Evolutionary conservation across 2,888 invertebrate genomes (phyloP).

Genomic region (Allophyes oxyacanthae): DNA sequence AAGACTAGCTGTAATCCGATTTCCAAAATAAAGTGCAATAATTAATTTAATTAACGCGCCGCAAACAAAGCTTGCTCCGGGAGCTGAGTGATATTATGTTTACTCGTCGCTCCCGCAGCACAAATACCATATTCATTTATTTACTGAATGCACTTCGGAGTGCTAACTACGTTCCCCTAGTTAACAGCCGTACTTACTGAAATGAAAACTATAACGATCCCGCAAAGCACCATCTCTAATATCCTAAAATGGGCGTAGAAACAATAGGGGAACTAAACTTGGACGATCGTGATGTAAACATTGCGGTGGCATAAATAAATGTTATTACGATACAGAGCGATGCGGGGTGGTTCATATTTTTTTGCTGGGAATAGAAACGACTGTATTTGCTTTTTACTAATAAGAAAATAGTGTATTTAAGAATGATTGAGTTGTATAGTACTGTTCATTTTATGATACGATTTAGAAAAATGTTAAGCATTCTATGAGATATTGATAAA

Average conservation of each 20-base stretch:
- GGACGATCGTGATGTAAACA: slow-evolving; percentile 42
- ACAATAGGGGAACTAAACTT: slow-evolving; percentile 40
- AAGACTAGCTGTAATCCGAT: slow-evolving; percentile 16
- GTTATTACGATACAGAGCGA: slow-evolving; percentile 36
- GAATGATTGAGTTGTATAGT: slow-evolving; percentile 1
- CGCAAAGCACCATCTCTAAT: slow-evolving; percentile 64
- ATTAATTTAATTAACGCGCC: slow-evolving; percentile 62
- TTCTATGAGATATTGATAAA: no score
- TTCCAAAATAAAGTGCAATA: slow-evolving; percentile 48
- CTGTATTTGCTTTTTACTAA: slow-evolving; percentile 29
- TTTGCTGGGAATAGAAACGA: slow-evolving; percentile 40
- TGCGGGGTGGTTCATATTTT: slow-evolving; percentile 23
- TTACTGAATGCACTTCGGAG: slow-evolving; percentile 61
- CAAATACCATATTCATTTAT: slow-evolving; percentile 61
- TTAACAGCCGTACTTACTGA: slow-evolving; percentile 70
- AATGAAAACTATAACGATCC: slow-evolving; percentile 77
- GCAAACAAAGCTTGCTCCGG: slow-evolving; percentile 51
- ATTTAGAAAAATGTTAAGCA: no score
- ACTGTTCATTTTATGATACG: no score
- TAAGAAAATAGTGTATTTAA: slow-evolving; percentile 24
- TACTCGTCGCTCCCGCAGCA: slow-evolving; percentile 34
- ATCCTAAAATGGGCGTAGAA: slow-evolving; percentile 54
- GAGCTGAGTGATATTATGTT: slow-evolving; percentile 57
- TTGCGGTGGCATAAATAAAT: slow-evolving; percentile 38
- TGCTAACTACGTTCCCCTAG: slow-evolving; percentile 59